Base-by-base conservation (phyloP, 92 coral and sea anemone genomes). In the Isaurus tuberculatus region DNA sequence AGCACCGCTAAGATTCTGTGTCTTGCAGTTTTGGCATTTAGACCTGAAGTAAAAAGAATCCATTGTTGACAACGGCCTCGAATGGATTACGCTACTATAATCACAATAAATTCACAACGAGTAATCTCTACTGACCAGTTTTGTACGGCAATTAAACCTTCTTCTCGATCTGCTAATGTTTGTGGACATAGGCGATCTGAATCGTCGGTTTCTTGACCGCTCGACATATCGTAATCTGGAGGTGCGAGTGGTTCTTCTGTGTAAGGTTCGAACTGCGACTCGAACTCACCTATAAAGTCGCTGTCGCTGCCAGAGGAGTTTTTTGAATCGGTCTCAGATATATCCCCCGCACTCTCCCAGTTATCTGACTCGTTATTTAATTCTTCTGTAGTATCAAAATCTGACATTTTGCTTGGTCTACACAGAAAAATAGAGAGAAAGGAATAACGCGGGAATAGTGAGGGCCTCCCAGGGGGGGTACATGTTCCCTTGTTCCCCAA, bases 91-190 rank as follows among this genome's bases (percentile, higher is more conserved):
- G 51, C 74, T 69, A n/a, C 74, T 69, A 69, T 69, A 69, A 69
- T 15, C 74, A 69, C 74, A 69, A 34, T 69, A 69, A 34, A 69
- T 69, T 69, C 74, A 69, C 74, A 69, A 69, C 44, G 36, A 34
- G 44, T 29, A 19, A 69, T 34, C 74, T 69, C 36, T 69, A 34
- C 74, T 69, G 51, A 69, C 74, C 74, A 69, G 49, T 69, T 69
- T 69, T 69, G 74, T 33, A 69, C 49, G 29, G 51, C 51, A 69
- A 34, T 34, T 19, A 69, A 69, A 69, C 74, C 74, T 31, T 69
- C 74, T 69, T 69, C 70, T 65, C 70, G 74, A 69, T 69, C 74
- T 69, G 74, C 74, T 69, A 69, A 69, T 23, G 74, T 69, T 69
- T 33, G 46, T 33, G 74, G 46, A 33, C 74, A 32, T 33, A 69